Evolutionary conservation across 2,797 vertebrate genomes (phyloP).

Genomic region (Diplodus puntazzo): DNA sequence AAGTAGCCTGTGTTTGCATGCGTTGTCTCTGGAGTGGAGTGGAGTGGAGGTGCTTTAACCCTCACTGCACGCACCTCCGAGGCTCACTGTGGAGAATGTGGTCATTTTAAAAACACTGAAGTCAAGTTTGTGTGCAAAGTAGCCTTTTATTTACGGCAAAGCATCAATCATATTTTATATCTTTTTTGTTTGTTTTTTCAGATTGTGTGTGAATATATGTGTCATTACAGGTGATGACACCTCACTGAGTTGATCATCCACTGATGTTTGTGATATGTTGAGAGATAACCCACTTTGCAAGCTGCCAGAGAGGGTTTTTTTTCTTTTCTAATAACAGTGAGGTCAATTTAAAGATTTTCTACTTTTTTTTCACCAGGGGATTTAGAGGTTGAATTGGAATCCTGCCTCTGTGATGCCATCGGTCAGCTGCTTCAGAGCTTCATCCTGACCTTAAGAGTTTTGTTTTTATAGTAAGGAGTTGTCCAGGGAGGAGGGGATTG

Average conservation of each 20-base stretch:
- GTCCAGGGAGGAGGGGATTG: constrained; percentile 5
- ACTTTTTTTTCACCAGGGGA: background rate
- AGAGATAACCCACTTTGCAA: background rate
- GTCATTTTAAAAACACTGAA: background rate
- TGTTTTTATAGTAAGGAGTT: constrained; percentile 44
- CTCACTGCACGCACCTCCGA: constrained; percentile 9
- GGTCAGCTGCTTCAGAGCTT: constrained; percentile 48
- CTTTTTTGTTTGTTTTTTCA: background rate
- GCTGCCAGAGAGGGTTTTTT: background rate
- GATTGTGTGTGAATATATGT: background rate
- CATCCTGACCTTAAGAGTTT: constrained; percentile 50
- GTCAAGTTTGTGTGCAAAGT: background rate
- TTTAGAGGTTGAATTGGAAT: background rate
- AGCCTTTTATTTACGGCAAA: background rate
- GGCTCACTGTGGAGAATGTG: background rate
- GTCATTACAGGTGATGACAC: background rate
- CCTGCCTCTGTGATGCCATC: constrained; percentile 43
- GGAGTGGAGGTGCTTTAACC: constrained; percentile 4
- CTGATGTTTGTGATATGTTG: background rate
- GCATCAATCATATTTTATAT: background rate
- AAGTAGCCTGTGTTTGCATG: constrained; percentile 73
- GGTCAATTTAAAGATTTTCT: background rate
- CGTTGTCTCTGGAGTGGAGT: constrained; percentile 23
- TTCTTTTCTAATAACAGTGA: background rate
- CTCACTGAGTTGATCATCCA: constrained; percentile 18